A percentile compares a stretch with the other conserved stretches of the same genome.
phyloP scores from a whole-genome alignment of 2,888 invertebrate genomes.

The Sisyra nigra region DNA sequence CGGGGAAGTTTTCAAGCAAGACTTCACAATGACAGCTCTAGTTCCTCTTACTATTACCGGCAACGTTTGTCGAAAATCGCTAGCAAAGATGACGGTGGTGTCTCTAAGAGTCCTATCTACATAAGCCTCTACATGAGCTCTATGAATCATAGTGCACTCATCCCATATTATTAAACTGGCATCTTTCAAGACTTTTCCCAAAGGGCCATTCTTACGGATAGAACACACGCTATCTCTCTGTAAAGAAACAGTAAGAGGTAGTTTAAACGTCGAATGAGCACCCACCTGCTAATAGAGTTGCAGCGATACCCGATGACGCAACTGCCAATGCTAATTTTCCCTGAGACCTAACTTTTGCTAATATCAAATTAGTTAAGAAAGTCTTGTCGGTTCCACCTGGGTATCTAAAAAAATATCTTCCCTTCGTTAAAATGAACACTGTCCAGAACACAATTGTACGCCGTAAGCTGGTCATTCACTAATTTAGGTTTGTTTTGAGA shows the following conservation, averaged over 20 bases:
- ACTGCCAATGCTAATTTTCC: conserved; percentile 20
- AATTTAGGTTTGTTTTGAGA: background rate
- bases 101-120: conserved; percentile 17
- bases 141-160: conserved; percentile 21
- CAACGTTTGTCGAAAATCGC: conserved; percentile 16
- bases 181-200: background rate
- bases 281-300: conserved; percentile 18
- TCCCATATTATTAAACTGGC: conserved; percentile 21
- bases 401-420: conserved; percentile 1
- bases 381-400: conserved; percentile 25
- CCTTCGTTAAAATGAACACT: background rate
- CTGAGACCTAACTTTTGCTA: conserved; percentile 17
- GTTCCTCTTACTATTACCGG: conserved; percentile 13
- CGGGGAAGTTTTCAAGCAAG: too few relatives aligned
- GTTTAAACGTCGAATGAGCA: conserved; percentile 19
- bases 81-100: conserved; percentile 13
- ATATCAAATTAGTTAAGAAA: conserved; percentile 21
- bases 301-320: conserved; percentile 25
- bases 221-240: background rate
- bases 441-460: background rate
- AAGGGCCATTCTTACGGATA: conserved; percentile 16
- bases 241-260: conserved; percentile 5
- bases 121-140: conserved; percentile 17
- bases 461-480: background rate
- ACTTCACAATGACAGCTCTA: conserved; percentile 6